Percentiles rank a stretch among this genome's conserved stretches.
These are phyloP conservation scores for Pristionchus maxplancki DNA, from an alignment of 2,888 invertebrate species.

Conservation along the genomic window DNA sequence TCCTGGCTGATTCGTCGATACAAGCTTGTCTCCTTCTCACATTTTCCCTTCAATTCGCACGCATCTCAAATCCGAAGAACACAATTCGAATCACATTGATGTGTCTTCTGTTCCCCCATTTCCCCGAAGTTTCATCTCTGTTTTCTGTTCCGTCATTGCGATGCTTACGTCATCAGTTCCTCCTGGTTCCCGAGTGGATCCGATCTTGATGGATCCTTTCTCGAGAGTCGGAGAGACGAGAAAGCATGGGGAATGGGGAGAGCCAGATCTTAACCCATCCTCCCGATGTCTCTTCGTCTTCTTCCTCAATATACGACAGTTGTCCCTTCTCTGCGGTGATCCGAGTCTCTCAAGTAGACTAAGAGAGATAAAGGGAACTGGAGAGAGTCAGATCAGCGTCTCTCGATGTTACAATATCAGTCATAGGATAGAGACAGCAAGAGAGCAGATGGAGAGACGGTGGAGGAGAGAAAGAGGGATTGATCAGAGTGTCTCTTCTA, in stretches of 20 bases:
- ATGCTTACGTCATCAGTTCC: background rate
- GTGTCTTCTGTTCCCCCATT: background rate
- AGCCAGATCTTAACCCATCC: no score
- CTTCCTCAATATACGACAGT: conserved; percentile 36
- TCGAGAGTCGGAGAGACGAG: no score
- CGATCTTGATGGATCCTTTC: no score
- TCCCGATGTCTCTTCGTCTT: background rate
- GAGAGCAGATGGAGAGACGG: background rate
- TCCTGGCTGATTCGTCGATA: no score
- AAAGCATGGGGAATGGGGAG: no score
- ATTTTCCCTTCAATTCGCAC: background rate
- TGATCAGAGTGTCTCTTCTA: background rate
- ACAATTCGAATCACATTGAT: background rate
- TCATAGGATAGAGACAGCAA: no score
- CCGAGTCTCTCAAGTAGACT: no score
- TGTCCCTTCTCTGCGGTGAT: conserved; percentile 2
- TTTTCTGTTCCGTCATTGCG: background rate
- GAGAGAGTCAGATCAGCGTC: no score
- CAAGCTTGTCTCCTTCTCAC: background rate
- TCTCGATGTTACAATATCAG: no score
- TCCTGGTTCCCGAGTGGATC: background rate
- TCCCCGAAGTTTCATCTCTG: background rate
- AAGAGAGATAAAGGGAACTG: no score
- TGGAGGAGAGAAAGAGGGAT: background rate
- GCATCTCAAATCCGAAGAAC: background rate